Evolutionary conservation across 2,113 vertebrate species (phyloP).

Genomic region (Sterna hirundo): DNA sequence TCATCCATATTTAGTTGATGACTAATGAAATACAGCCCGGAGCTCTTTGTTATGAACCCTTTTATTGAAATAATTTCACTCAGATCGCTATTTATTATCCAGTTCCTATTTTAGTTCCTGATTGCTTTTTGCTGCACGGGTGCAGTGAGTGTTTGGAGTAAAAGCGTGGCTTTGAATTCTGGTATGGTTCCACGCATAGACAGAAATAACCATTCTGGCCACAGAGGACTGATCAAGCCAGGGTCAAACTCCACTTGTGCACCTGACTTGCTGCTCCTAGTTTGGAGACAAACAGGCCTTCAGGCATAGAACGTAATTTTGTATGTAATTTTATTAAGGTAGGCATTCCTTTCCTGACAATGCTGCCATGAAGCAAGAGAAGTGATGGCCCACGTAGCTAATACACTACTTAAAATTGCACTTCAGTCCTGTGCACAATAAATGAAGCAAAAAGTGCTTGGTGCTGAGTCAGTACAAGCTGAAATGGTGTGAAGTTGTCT

Average conservation of each 20-base stretch:
- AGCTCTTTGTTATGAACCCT: background rate
- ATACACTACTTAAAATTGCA: background rate
- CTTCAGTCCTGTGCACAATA: accelerated
- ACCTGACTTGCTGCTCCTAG: background rate
- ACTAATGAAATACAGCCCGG: background rate
- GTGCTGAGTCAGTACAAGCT: background rate
- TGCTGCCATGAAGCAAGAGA: background rate
- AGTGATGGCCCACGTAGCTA: background rate
- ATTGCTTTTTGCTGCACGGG: background rate
- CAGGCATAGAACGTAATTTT: background rate
- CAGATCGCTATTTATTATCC: background rate
- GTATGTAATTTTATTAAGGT: background rate
- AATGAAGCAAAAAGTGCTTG: background rate
- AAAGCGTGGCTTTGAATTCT: background rate
- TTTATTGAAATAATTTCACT: background rate
- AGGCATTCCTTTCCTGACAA: background rate
- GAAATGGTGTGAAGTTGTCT: background rate
- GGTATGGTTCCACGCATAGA: accelerated
- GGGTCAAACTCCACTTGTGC: background rate
- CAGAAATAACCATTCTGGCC: background rate
- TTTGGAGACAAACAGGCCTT: background rate
- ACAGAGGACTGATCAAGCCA: background rate
- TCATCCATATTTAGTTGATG: background rate
- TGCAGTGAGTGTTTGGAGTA: accelerated
- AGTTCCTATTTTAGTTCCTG: background rate